Base-by-base conservation (phyloP, 2,888 invertebrate species). In the Dryococelus australis region DNA sequence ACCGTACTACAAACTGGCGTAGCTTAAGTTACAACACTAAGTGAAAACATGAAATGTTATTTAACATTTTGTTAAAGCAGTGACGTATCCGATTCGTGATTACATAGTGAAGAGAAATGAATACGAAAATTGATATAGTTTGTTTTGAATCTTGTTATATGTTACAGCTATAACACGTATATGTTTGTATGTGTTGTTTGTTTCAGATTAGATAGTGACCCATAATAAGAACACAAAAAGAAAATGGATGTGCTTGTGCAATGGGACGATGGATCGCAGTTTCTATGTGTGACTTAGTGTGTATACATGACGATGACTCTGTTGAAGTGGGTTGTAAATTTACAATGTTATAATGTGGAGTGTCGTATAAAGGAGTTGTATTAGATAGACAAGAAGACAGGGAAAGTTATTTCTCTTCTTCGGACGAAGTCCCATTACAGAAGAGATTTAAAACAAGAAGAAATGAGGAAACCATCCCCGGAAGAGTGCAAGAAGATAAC, bases 161-260 rank as follows among this genome's bases (percentile, higher is more conserved):
- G 20, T 20, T 65, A 65, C 65, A 65, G 65, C 20, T 65, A 20
- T 65, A 65, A 65, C 65, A 65, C 65, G 24, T 65, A 65, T 6
- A 65, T 16, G 24, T 65, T 65, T 24, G 8, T 65, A 47, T 6
- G 16, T 16, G 65, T 16, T 65, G 65, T 65, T 65, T 65, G 65
- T 65, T 65, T 65, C 65, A 65, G 65, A 65, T 65, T 65, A 65
- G 65, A 65, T 16, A 65, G 65, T 20, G 65, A 65, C 20, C 65
- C 16, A 65, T 65, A 65, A 65, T 9, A 65, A 65, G 10, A 65
- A 65, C 20, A 65, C 65, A 65, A 9, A 65, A 12, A n/a, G 65
- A 24, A 20, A 65, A 65, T 65, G 65, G 65, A 65, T 65, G 65
- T 65, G 65, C 65, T 65, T 65, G 65, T 65, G 65, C 65, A 65